A percentile compares a stretch with the other conserved stretches of the same genome.
Conservation (phyloP, 1,140 invertebrate species). For the Gryon sp. region DNA sequence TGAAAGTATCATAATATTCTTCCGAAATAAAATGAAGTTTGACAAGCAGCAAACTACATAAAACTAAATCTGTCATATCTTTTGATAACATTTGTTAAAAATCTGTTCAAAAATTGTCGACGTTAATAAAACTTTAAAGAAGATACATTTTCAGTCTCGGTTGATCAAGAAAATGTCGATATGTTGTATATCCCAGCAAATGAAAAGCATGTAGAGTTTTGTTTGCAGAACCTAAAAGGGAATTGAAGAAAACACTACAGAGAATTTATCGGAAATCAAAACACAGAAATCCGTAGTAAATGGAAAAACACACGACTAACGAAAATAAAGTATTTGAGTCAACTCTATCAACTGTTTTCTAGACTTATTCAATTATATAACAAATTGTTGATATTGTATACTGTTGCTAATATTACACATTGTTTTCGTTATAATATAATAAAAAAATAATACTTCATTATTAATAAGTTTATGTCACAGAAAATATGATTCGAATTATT, state of each 20-base stretch:
- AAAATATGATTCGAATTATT: no score
- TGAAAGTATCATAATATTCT: no score
- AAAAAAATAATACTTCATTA: no score
- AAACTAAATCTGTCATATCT: no score
- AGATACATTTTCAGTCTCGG: slow-evolving; percentile 9
- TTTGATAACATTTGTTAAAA: no score
- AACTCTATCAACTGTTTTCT: not conserved
- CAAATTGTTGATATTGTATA: no score
- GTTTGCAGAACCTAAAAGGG: slow-evolving; percentile 8
- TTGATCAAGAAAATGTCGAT: slow-evolving; percentile 32
- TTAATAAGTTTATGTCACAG: no score
- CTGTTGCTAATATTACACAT: no score
- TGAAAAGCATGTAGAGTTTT: slow-evolving; percentile 20
- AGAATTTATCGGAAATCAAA: slow-evolving; percentile 23
- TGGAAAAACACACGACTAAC: not conserved
- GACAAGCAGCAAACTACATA: no score
- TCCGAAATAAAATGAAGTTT: no score
- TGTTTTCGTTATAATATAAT: no score
- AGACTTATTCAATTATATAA: slow-evolving; percentile 9
- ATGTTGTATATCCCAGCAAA: slow-evolving; percentile 17
- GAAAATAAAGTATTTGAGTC: not conserved
- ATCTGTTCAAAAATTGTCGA: no score
- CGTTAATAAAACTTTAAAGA: slow-evolving; percentile 17
- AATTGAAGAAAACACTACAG: not conserved
- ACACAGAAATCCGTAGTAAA: slow-evolving; percentile 7